Evolutionary conservation across 1,140 invertebrate genomes (phyloP).

Genomic region (Drosophila nebulosa): DNA sequence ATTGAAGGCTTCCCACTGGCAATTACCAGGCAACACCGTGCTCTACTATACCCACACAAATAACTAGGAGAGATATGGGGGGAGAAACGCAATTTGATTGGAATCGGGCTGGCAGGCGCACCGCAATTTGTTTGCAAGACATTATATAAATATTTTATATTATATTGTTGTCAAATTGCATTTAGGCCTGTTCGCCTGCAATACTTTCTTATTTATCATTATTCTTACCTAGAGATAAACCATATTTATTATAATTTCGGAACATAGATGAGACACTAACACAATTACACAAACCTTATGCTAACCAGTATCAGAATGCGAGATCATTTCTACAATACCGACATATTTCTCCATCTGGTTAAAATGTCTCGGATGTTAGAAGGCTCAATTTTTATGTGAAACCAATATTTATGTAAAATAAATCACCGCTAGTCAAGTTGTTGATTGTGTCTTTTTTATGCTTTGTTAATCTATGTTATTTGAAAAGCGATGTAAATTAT

Average conservation of each 20-base stretch:
- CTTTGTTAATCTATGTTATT: background rate
- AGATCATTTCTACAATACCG: background rate
- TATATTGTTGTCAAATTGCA: slow-evolving; percentile 65
- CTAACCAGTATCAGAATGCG: slow-evolving; percentile 31
- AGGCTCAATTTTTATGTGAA: slow-evolving; percentile 55
- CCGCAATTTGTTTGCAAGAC: slow-evolving; percentile 52
- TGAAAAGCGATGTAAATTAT: background rate
- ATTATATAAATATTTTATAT: slow-evolving; percentile 29
- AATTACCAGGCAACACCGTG: slow-evolving; percentile 91
- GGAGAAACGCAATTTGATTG: background rate
- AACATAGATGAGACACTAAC: slow-evolving; percentile 61
- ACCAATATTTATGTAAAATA: slow-evolving; percentile 46
- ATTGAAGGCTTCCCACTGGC: slow-evolving; percentile 93
- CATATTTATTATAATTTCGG: slow-evolving; percentile 64
- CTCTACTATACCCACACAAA: slow-evolving; percentile 92
- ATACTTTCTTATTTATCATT: slow-evolving; percentile 58
- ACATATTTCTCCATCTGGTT: background rate
- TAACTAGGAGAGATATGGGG: slow-evolving; percentile 25
- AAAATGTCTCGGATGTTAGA: slow-evolving; percentile 22
- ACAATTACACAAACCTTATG: slow-evolving; percentile 20
- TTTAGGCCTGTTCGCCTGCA: slow-evolving; percentile 60
- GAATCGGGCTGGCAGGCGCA: slow-evolving; percentile 28
- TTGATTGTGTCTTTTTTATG: background rate
- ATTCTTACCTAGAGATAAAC: slow-evolving; percentile 63
- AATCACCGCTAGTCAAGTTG: slow-evolving; percentile 47